These are phyloP conservation scores for Staurois parvus DNA, from an alignment of 2,797 vertebrate species.

Conservation along the genomic window DNA sequence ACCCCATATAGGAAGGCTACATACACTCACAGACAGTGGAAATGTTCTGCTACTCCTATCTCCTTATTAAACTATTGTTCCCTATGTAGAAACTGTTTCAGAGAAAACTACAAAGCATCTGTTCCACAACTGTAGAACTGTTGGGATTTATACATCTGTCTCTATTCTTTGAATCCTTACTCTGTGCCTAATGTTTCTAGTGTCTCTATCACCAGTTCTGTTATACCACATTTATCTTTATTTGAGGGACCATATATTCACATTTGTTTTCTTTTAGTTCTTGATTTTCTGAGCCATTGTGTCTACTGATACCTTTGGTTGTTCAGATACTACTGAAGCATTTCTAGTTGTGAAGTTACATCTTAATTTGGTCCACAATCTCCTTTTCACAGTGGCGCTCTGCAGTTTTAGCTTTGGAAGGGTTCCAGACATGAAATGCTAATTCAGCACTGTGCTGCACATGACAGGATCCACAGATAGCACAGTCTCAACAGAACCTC, in stretches of 20 bases:
- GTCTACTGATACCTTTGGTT: background rate
- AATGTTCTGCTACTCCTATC: too few relatives aligned
- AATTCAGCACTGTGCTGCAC: slow-evolving; percentile 35
- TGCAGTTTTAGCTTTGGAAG: slow-evolving; percentile 23
- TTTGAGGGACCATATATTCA: background rate
- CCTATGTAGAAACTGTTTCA: too few relatives aligned
- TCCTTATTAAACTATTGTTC: too few relatives aligned
- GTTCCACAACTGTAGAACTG: too few relatives aligned
- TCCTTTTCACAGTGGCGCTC: background rate
- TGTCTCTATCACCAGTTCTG: background rate
- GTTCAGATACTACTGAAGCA: background rate
- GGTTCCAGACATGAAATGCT: slow-evolving; percentile 16
- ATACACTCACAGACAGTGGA: too few relatives aligned
- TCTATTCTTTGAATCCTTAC: background rate
- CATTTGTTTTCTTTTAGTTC: background rate
- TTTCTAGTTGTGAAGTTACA: background rate
- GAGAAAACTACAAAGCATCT: too few relatives aligned
- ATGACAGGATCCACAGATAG: background rate
- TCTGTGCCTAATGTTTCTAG: background rate
- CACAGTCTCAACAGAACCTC: background rate
- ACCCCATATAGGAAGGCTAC: background rate
- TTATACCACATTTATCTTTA: background rate
- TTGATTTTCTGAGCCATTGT: background rate
- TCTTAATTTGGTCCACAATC: background rate
- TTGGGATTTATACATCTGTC: too few relatives aligned